A percentile compares a stretch with the other conserved stretches of the same genome.
phyloP scores from a whole-genome alignment of 2,888 invertebrate species.

The Hipparchia sbordonii region DNA sequence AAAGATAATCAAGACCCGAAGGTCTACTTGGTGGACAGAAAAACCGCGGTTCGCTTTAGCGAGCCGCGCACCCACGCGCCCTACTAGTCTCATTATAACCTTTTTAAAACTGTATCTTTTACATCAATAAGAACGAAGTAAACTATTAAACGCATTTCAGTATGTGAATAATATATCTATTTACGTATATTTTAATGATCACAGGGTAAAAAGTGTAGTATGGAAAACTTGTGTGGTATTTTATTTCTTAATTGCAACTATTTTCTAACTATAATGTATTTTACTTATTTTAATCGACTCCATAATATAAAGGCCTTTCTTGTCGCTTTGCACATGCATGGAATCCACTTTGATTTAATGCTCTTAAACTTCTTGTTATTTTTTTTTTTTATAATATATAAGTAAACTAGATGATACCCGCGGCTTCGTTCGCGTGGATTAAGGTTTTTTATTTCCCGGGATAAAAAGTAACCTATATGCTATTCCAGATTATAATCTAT shows the following conservation, averaged over 20 bases:
- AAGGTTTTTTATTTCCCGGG: too few relatives aligned
- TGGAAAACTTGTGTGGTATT: slow-evolving; percentile 15
- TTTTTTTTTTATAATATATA: too few relatives aligned
- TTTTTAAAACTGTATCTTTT: slow-evolving; percentile 13
- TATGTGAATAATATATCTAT: slow-evolving; percentile 5
- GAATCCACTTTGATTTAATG: background rate
- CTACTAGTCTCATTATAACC: slow-evolving; percentile 19
- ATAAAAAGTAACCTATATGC: too few relatives aligned
- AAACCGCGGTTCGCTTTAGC: too few relatives aligned
- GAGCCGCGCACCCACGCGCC: too few relatives aligned
- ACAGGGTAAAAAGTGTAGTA: background rate
- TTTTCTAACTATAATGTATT: slow-evolving; percentile 13
- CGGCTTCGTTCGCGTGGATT: too few relatives aligned
- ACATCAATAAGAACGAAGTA: slow-evolving; percentile 4
- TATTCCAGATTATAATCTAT: too few relatives aligned
- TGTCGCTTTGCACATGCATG: background rate
- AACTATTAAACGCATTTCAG: slow-evolving; percentile 3
- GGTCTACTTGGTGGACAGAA: too few relatives aligned
- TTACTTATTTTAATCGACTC: slow-evolving; percentile 3
- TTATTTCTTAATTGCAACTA: slow-evolving; percentile 17
- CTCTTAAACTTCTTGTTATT: background rate
- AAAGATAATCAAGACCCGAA: too few relatives aligned
- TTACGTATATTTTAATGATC: slow-evolving; percentile 12
- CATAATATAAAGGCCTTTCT: background rate
- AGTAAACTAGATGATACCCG: too few relatives aligned